Evolutionary conservation across 1,140 invertebrate species (phyloP), one percentile per base, ranked within the genome.

Genomic region (Probaryconus sp.): DNA sequence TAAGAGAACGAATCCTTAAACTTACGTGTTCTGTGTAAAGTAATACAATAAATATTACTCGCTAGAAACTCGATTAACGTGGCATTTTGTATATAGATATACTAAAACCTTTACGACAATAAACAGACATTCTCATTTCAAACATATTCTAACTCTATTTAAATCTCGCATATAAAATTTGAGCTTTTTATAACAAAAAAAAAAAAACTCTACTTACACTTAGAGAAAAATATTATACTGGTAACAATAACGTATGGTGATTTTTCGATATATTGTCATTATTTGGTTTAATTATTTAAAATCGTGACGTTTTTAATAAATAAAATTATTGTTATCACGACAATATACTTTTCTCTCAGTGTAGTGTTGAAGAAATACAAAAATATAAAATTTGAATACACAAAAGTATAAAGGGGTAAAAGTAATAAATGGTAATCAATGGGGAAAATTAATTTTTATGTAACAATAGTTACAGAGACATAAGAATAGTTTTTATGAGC

Each of bases 31-130:
- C 43, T 43, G 53, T 43, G 45, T 16, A 69, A 58, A 69, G 65
- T 69, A 60, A 69, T 69, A 60, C 47, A 69, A 69, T 69, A 69
- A 69, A 69, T 69, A 69, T 38, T 60, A 37, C 30, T 60, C 30
- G 21, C 45, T 11, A 28, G 47, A 60, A 53, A 69, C 20, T 69
- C 65, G 47, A 69, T 69, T 51, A 69, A 60, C 38, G 28, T 24
- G 37, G 33, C 18, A 53, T 26, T 50, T 51, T 35, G 45, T 51
- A 2, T 30, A 14, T 16, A 42, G 45, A 68, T 68, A 58, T 68
- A 68, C 40, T 51, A 58, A 50, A 53, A 68, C 45, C 37, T 51
- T 51, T 30, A 35, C 33, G 51, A 45, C 14, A 33, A 42, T 35
- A 56, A 68, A 58, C 51, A 55, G 24, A 48, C 5, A 21, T 33